Evolutionary conservation across 2,888 invertebrate species (phyloP).

Genomic region (Himalopsyche kuldschensis): DNA sequence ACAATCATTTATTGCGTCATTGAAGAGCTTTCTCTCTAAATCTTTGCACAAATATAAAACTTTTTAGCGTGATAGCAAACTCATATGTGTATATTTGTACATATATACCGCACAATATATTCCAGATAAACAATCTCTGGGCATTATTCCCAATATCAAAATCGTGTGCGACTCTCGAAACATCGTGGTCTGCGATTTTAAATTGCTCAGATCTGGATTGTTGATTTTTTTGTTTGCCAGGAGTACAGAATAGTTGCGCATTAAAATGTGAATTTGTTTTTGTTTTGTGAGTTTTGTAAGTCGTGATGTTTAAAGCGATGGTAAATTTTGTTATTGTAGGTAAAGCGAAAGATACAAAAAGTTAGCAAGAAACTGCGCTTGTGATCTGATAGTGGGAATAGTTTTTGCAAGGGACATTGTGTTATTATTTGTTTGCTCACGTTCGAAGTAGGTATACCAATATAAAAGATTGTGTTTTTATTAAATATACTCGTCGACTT

Average conservation of each 20-base stretch:
- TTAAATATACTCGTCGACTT: no score
- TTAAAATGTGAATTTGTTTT: not conserved
- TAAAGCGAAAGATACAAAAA: not conserved
- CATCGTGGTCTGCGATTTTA: conserved; percentile 31
- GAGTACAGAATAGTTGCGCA: not conserved
- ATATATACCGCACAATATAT: not conserved
- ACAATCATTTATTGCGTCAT: no score
- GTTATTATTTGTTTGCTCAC: not conserved
- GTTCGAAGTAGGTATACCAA: no score
- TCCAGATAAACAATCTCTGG: conserved; percentile 30
- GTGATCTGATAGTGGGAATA: not conserved
- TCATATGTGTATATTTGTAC: no score
- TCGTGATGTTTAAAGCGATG: not conserved
- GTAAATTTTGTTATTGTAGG: not conserved
- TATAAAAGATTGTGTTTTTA: no score
- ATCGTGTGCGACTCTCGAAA: conserved; percentile 30
- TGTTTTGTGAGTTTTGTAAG: not conserved
- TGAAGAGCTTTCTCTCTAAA: no score
- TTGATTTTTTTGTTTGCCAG: not conserved
- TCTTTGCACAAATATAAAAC: no score
- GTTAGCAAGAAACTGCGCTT: not conserved
- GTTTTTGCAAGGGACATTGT: not conserved
- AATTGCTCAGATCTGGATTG: conserved; percentile 37
- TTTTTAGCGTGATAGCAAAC: no score
- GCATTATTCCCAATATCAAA: conserved; percentile 28